Conservation (phyloP, 2,888 invertebrate species). For the Leptothorax acervorum region DNA sequence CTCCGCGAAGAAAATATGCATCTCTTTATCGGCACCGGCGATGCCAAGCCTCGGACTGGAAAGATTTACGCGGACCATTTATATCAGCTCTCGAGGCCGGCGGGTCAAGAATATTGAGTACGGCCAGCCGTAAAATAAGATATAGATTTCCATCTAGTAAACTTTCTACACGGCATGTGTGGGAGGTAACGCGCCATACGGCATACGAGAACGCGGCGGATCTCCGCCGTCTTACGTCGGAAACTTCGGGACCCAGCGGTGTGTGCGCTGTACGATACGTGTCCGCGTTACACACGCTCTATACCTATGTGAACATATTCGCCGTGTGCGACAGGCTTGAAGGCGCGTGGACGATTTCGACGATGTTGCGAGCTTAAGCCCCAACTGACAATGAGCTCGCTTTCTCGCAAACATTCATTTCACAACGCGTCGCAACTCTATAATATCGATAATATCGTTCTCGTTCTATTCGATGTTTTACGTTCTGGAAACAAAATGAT, state of each 20-base stretch:
- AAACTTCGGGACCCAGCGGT: constrained; percentile 76
- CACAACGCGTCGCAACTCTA: neutral
- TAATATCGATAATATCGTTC: neutral
- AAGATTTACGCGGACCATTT: constrained; percentile 80
- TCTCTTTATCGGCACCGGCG: constrained; percentile 37
- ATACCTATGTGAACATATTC: constrained; percentile 53
- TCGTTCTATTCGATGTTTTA: neutral
- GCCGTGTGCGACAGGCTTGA: constrained; percentile 44
- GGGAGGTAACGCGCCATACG: constrained; percentile 82
- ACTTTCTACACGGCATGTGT: constrained; percentile 84
- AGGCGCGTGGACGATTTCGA: constrained; percentile 60
- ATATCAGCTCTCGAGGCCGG: constrained; percentile 73
- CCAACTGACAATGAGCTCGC: neutral
- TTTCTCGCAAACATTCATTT: constrained; percentile 23
- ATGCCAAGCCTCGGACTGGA: constrained; percentile 19
- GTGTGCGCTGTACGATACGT: constrained; percentile 56
- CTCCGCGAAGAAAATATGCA: constrained; percentile 15
- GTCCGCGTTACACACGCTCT: constrained; percentile 66
- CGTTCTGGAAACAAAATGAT: neutral
- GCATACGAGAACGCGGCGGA: constrained; percentile 77
- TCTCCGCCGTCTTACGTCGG: constrained; percentile 68
- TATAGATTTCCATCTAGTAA: constrained; percentile 85
- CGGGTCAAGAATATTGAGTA: constrained; percentile 81
- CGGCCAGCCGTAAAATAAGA: constrained; percentile 84
- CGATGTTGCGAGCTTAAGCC: constrained; percentile 20